These are phyloP conservation scores for Itoplectis maculator DNA, from an alignment of 2,888 invertebrate species.

Conservation along the genomic window DNA sequence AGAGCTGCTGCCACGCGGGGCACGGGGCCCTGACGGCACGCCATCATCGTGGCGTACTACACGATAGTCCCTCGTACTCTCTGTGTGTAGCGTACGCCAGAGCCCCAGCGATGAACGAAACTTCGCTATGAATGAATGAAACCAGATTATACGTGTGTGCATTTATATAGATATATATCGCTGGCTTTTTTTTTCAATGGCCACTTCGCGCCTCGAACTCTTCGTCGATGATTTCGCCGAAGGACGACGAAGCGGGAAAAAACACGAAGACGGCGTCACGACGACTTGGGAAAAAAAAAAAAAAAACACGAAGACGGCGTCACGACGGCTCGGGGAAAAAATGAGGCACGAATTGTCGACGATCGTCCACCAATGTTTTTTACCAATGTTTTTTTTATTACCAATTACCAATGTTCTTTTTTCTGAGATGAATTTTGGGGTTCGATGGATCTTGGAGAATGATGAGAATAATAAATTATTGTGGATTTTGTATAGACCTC, in stretches of 20 bases:
- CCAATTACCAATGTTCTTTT: too few relatives aligned
- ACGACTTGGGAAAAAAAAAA: too few relatives aligned
- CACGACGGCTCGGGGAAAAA: not conserved
- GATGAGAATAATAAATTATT: too few relatives aligned
- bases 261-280: not conserved
- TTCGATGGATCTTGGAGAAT: too few relatives aligned
- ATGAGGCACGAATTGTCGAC: too few relatives aligned
- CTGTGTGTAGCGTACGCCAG: conserved; percentile 35
- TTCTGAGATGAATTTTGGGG: too few relatives aligned
- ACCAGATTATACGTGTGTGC: conserved; percentile 26
- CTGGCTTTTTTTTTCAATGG: conserved; percentile 6
- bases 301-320: not conserved
- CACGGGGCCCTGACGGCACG: conserved; percentile 74
- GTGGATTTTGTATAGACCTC: too few relatives aligned
- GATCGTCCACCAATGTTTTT: too few relatives aligned
- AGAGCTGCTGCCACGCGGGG: conserved; percentile 32
- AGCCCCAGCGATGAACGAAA: conserved; percentile 50
- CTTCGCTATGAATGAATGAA: conserved; percentile 55
- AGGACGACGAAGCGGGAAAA: not conserved
- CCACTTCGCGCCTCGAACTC: not conserved
- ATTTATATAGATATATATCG: not conserved
- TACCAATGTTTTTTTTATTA: too few relatives aligned
- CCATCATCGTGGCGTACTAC: conserved; percentile 72
- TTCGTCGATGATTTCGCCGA: not conserved
- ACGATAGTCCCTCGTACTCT: conserved; percentile 3